These are phyloP conservation scores for Psophia crepitans DNA, from an alignment of 2,113 vertebrate genomes.

Conservation along the genomic window DNA sequence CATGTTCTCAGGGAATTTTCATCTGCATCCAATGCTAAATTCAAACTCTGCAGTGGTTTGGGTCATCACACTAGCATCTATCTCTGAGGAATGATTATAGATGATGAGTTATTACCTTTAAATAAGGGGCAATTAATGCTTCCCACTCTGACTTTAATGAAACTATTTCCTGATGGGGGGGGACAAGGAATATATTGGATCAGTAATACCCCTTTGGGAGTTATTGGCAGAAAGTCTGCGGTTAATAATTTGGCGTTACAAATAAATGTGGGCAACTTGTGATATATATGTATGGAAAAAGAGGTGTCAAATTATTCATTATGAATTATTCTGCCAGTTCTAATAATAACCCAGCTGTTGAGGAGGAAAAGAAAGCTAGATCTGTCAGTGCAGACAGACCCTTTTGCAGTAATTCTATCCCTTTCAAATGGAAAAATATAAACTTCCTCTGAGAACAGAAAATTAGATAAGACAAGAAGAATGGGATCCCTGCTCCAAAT, in stretches of 20 bases:
- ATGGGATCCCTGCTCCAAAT: constrained; percentile 46
- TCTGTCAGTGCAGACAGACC: constrained; percentile 19
- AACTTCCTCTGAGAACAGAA: constrained; percentile 59
- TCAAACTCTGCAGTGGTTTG: neutral
- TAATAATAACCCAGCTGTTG: constrained; percentile 55
- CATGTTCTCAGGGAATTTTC: neutral
- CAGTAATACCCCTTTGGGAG: constrained; percentile 8
- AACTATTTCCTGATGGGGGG: constrained; percentile 22
- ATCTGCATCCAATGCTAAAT: neutral
- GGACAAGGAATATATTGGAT: constrained; percentile 7
- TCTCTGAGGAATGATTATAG: constrained; percentile 17
- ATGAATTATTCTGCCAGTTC: constrained; percentile 64
- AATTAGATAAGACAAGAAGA: constrained; percentile 67
- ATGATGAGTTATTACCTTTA: constrained; percentile 55
- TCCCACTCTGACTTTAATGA: constrained; percentile 6
- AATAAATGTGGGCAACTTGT: constrained; percentile 49
- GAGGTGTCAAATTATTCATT: constrained; percentile 61
- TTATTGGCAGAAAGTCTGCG: constrained; percentile 43
- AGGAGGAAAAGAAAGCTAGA: neutral
- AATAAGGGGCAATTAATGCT: constrained; percentile 43
- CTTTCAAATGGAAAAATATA: constrained; percentile 42
- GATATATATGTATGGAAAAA: constrained; percentile 37
- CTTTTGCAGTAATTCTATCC: constrained; percentile 51
- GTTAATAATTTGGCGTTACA: constrained; percentile 48
- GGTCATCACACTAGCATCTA: constrained; percentile 7